Evolutionary conservation across 2,113 vertebrate genomes (phyloP), one percentile per base, ranked within the genome.

Genomic region (Rhinoderma darwinii): DNA sequence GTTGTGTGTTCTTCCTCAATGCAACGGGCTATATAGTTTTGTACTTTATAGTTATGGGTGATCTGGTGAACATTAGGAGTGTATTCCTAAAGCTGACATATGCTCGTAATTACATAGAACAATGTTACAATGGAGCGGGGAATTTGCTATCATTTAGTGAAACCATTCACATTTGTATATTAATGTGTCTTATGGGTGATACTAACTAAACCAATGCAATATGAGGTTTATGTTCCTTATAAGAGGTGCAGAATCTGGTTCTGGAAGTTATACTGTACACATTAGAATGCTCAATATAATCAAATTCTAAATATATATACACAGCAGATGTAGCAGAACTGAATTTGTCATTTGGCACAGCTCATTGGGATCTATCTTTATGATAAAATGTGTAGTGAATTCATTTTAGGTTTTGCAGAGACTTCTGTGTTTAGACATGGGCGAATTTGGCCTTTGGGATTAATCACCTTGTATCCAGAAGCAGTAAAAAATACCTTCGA

Each of bases 401-500:
- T n/a, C n/a, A n/a, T 12, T 12, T 12, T 68, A 8, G 8, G 9
- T 32, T 66, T 41, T 44, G 32, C 39, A 54, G 7, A 37, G 82
- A 25, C 15, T 43, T 63, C 43, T 39, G 72, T 44, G 37, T 43
- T 43, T 5, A 75, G 51, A 59, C 51, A 61, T 63, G 22, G 15
- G 14, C 22, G 27, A 56, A 84, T 75, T 39, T 61, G 47, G 51
- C 72, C 72, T 44, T 25, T 76, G 70, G 54, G 72, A 74, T 41
- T 81, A 82, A 86, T 86, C 77, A 43, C 37, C 32, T 35, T 54
- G 43, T 86, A 86, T 32, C 25, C 35, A 68, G 50, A 74, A 78
- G 30, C 20, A 86, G 77, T 41, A 25, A 54, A 22, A 84, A 76
- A 66, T 66, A 61, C 85, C 77, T 41, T 73, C 39, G 85, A 73